phyloP scores from a whole-genome alignment of 2,797 vertebrate genomes.

The Sebastes paucispinis region DNA sequence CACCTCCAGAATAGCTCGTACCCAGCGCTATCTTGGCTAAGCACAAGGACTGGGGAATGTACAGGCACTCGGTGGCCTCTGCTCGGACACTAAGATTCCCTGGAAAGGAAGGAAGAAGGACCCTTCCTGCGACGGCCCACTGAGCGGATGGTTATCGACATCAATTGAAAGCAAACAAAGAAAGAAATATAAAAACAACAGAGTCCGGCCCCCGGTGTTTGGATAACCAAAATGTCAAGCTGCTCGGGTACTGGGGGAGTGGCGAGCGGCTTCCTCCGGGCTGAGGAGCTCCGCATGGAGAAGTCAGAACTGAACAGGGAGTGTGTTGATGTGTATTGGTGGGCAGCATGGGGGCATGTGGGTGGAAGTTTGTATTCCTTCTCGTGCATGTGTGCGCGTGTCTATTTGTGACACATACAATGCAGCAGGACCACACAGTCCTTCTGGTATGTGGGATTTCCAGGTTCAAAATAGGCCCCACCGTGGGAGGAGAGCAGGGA shows the following conservation, averaged over 20 bases:
- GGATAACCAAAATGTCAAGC: constrained; percentile 37
- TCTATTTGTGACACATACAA: constrained; percentile 63
- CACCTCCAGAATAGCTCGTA: neutral
- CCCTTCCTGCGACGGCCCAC: constrained; percentile 40
- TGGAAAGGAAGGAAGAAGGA: constrained; percentile 51
- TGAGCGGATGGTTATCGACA: constrained; percentile 41
- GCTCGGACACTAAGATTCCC: constrained; percentile 25
- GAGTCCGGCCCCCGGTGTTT: constrained; percentile 36
- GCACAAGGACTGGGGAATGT: neutral
- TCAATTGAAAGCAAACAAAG: constrained; percentile 44
- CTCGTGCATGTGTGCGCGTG: constrained; percentile 5
- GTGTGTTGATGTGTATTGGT: neutral
- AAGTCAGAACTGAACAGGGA: constrained; percentile 10
- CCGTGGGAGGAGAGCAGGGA: constrained; percentile 48
- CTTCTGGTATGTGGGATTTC: constrained; percentile 73
- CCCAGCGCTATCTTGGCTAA: neutral
- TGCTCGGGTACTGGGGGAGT: constrained; percentile 20
- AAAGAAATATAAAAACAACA: constrained; percentile 43
- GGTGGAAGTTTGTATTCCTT: constrained; percentile 22
- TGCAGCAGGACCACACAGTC: constrained; percentile 58
- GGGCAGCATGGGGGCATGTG: constrained; percentile 9
- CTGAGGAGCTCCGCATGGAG: neutral
- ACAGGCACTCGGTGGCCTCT: neutral
- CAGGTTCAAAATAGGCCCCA: constrained; percentile 70
- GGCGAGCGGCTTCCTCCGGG: constrained; percentile 26